A percentile compares a stretch with the other conserved stretches of the same genome.
Conservation (phyloP, 1,140 invertebrate genomes). For the Sweltsa coloradensis region DNA sequence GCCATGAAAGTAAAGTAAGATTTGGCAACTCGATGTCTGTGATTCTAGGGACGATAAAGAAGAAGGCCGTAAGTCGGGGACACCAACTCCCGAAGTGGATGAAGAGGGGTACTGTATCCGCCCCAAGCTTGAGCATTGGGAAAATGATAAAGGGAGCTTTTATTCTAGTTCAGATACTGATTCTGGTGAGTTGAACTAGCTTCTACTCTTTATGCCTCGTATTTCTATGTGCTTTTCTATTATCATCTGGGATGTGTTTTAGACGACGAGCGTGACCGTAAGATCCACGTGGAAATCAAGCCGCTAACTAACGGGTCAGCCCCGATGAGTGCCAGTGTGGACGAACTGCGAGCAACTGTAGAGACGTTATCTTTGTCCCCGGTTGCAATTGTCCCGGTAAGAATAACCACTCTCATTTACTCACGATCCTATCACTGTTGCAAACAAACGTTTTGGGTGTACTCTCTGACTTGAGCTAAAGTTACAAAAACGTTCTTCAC, state of each 20-base stretch:
- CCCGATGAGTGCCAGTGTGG: slow-evolving; percentile 84
- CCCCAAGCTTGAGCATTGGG: slow-evolving; percentile 53
- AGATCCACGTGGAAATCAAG: slow-evolving; percentile 92
- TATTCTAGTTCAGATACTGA: slow-evolving; percentile 89
- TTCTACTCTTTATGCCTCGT: background rate
- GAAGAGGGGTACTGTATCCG: slow-evolving; percentile 88
- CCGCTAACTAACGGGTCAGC: slow-evolving; percentile 77
- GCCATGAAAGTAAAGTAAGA: no score
- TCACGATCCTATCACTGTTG: no score
- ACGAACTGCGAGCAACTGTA: slow-evolving; percentile 83
- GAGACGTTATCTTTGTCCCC: slow-evolving; percentile 84
- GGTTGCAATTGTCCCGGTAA: slow-evolving; percentile 42
- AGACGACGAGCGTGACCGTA: slow-evolving; percentile 71
- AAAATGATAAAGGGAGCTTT: slow-evolving; percentile 62
- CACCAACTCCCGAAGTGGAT: slow-evolving; percentile 68
- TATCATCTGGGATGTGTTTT: slow-evolving; percentile 15
- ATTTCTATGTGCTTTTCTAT: slow-evolving; percentile 12
- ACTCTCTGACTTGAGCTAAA: no score
- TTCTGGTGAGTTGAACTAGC: slow-evolving; percentile 43
- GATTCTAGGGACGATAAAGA: slow-evolving; percentile 55
- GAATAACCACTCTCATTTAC: no score
- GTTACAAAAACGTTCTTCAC: no score
- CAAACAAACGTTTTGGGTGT: no score
- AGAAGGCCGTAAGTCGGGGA: slow-evolving; percentile 43
- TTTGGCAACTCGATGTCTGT: no score